Base-by-base conservation (phyloP, 2,888 invertebrate genomes). In the Nymphalis c-album region DNA sequence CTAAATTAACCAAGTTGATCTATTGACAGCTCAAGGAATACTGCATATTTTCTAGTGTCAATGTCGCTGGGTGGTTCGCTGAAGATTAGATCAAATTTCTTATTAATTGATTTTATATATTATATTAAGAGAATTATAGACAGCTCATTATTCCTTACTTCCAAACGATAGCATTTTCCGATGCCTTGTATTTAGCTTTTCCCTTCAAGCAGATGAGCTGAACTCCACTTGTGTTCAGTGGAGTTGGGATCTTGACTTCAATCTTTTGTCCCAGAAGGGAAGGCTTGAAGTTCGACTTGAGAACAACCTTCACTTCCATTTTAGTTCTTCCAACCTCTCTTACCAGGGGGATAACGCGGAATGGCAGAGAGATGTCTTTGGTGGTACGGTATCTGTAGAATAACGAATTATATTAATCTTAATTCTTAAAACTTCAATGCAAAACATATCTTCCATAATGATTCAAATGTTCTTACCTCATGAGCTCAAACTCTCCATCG, bases 231-330 rank as follows among this genome's bases (percentile, higher is more conserved):
- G 99, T 99, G 87, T 99, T 99, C 57, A 99, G 93, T 5, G 99
- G 99, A 0, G 99, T 99, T 3, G 99, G 99, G 77, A 99, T 99
- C 87, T 98, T 98, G 46, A 98, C 99, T 92, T 99, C 99, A 69
- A 99, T 99, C 93, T 99, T 99, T 92, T 99, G 99, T 0, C 99
- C 99, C 22, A 99, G 93, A 59, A 99, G 92, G 0, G 99, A 98
- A 0, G 99, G 98, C 88, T 99, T 99, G 90, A 99, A 99, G 92
- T 99, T 99, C 69, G 98, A 98, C 92, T 99, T 99, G 64, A 99
- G 94, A 0, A 99, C 99, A 17, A 99, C 98, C 86, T 99, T 99
- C 0, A 99, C 99, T 87, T 99, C 99, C 99, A 99, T 99, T 92
- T 99, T 98, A 78, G 99, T 99, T 76, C 99, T 96, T 0, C 99